Conservation (phyloP, 53 echinoderm and acorn worm species). For the Holothuria scabra region DNA sequence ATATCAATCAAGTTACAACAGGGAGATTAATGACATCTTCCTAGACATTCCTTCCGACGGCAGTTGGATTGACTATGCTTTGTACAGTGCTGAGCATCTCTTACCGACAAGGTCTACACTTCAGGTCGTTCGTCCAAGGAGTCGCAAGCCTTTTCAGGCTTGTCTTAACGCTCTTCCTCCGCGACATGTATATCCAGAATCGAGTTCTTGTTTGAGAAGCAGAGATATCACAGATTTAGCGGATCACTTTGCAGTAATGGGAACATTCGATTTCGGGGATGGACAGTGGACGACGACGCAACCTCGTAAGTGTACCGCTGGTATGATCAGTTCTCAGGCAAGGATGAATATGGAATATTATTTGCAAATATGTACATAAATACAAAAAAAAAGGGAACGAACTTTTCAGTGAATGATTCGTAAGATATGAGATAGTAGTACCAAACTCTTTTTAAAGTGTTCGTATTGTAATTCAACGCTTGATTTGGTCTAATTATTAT, state of each 20-base stretch:
- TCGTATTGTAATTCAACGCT: too few relatives aligned
- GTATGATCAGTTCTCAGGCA: too few relatives aligned
- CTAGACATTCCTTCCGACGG: slow-evolving; percentile 4
- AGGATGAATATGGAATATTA: too few relatives aligned
- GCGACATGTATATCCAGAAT: slow-evolving; percentile 55
- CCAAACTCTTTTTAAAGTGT: too few relatives aligned
- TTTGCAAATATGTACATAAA: too few relatives aligned
- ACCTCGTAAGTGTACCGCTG: slow-evolving; percentile 13
- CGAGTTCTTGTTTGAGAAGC: slow-evolving; percentile 39
- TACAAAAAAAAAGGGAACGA: too few relatives aligned
- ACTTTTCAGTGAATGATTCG: too few relatives aligned
- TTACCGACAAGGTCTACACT: slow-evolving; percentile 50
- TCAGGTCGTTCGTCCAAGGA: slow-evolving; percentile 53
- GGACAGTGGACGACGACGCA: slow-evolving; percentile 41
- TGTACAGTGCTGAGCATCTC: slow-evolving; percentile 60
- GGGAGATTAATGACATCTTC: slow-evolving; percentile 64
- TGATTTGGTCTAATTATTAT: too few relatives aligned
- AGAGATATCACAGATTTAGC: slow-evolving; percentile 62
- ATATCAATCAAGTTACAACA: slow-evolving; percentile 60
- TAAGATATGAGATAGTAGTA: too few relatives aligned
- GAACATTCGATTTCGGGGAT: slow-evolving; percentile 57
- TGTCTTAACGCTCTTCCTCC: slow-evolving; percentile 25
- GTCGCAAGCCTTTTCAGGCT: slow-evolving; percentile 35
- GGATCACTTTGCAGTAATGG: slow-evolving; percentile 76
- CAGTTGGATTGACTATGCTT: slow-evolving; percentile 70